Conservation (phyloP, 2,797 vertebrate species). For the Gorsachius magnificus region DNA sequence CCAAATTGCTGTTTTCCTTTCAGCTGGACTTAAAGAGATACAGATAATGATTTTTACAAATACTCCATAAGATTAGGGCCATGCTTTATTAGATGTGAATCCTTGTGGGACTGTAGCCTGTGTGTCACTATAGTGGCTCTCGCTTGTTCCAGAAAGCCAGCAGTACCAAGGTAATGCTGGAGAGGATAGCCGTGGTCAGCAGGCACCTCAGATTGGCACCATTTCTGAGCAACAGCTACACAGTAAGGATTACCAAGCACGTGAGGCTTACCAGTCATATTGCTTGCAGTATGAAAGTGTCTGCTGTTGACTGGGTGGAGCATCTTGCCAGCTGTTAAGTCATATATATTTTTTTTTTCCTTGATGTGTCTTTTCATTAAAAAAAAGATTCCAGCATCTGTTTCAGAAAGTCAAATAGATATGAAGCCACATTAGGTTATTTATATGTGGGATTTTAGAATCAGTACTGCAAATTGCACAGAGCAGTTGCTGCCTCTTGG, state of each 20-base stretch:
- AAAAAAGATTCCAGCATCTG: background rate
- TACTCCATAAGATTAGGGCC: background rate
- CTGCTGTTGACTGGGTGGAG: background rate
- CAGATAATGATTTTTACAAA: background rate
- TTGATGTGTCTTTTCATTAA: background rate
- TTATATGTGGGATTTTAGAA: background rate
- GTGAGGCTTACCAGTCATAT: background rate
- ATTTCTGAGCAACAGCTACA: background rate
- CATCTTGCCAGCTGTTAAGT: background rate
- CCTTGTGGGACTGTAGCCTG: background rate
- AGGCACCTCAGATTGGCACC: background rate
- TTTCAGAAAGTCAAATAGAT: background rate
- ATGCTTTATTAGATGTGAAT: background rate
- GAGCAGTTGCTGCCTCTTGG: background rate
- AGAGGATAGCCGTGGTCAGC: background rate
- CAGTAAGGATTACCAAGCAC: background rate
- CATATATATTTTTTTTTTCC: background rate
- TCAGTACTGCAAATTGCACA: background rate
- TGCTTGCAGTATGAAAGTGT: background rate
- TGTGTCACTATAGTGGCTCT: background rate
- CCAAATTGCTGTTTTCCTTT: background rate
- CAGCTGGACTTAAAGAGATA: background rate
- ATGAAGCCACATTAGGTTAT: background rate
- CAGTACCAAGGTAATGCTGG: background rate
- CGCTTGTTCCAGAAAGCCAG: background rate